phyloP scores from a whole-genome alignment of 2,113 vertebrate species.

The Rhabdomys dilectus region DNA sequence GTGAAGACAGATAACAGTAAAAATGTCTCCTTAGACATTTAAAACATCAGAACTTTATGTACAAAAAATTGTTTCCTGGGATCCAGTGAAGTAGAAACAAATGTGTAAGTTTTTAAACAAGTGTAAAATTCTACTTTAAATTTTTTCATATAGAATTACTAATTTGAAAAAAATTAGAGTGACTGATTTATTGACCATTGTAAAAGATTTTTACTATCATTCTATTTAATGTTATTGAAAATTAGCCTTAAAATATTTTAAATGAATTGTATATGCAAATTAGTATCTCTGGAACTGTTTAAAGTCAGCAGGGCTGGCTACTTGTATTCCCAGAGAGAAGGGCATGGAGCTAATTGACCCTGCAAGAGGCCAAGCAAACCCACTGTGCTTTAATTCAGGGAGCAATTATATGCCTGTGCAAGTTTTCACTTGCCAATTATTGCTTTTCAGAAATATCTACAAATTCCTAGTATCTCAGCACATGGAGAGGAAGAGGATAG shows the following conservation, averaged over 20 bases:
- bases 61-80: neutral
- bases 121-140: slow-evolving; percentile 18
- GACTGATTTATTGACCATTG: slow-evolving; percentile 10
- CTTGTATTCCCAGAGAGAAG: slow-evolving; percentile 42
- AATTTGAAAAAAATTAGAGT: neutral
- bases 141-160: slow-evolving; percentile 39
- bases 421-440: slow-evolving; percentile 67
- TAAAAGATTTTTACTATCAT: slow-evolving; percentile 7
- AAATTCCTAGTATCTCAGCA: slow-evolving; percentile 30
- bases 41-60: slow-evolving; percentile 49
- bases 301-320: slow-evolving; percentile 34
- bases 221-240: neutral
- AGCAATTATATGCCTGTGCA: slow-evolving; percentile 54
- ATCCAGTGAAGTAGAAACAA: neutral
- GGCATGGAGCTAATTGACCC: slow-evolving; percentile 22
- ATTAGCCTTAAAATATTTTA: neutral
- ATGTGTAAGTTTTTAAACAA: neutral
- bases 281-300: slow-evolving; percentile 14
- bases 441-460: slow-evolving; percentile 28
- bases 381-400: slow-evolving; percentile 50
- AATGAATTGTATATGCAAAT: slow-evolving; percentile 60
- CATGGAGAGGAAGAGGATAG: slow-evolving; percentile 30
- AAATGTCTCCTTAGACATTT: neutral
- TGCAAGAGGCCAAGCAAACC: slow-evolving; percentile 10
- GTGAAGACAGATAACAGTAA: neutral